Percentiles rank a stretch among this genome's conserved stretches.
phyloP scores from a whole-genome alignment of 1,140 invertebrate genomes.

The fruit fly (Drosophila melanogaster) region Release_6_plus_ISO1_MT NT_033777.3:13505001-13505500 shows the following conservation, averaged over 20 bases:
- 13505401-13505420: constrained; percentile 80
- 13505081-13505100: constrained; percentile 11
- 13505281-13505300: constrained; percentile 66
- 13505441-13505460: constrained; percentile 39
- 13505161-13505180: background rate
- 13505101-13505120: constrained; percentile 4
- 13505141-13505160: too few relatives aligned
- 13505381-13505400: constrained; percentile 82
- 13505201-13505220: constrained; percentile 35
- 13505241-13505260: constrained; percentile 44
- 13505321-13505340: constrained; percentile 18
- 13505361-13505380: constrained; percentile 64
- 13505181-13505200: constrained; percentile 69
- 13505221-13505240: constrained; percentile 46
- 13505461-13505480: background rate
- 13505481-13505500: constrained; percentile 22
- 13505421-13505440: constrained; percentile 77
- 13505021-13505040: constrained; percentile 66
- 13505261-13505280: constrained; percentile 39
- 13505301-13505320: constrained; percentile 44
- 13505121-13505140: constrained; percentile 12
- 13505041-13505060: constrained; percentile 77
- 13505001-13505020: constrained; percentile 60
- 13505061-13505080: constrained; percentile 70
- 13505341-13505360: constrained; percentile 7